Evolutionary conservation across 2,113 vertebrate genomes (phyloP).

Genomic region (Taxidea taxus): DNA sequence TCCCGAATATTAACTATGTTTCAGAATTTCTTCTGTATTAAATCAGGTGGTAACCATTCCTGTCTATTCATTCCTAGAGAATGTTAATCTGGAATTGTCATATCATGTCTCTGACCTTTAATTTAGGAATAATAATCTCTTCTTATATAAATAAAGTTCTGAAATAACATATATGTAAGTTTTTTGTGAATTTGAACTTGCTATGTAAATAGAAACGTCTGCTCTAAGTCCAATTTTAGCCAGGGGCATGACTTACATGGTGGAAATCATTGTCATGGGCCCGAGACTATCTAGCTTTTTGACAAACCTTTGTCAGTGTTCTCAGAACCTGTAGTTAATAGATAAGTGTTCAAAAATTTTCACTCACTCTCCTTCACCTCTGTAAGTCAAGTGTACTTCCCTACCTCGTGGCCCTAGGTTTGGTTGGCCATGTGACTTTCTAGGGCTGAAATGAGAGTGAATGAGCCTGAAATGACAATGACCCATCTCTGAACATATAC

Average conservation of each 20-base stretch:
- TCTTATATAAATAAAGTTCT: background rate
- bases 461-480: background rate
- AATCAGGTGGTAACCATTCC: background rate
- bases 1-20: background rate
- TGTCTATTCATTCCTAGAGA: background rate
- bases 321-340: background rate
- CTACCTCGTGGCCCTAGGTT: background rate
- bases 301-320: background rate
- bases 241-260: background rate
- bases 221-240: background rate
- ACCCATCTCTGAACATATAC: background rate
- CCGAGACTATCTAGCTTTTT: background rate
- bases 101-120: background rate
- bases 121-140: background rate
- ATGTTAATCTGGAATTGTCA: background rate
- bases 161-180: background rate
- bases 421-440: background rate
- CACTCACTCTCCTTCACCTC: background rate
- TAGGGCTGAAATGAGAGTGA: background rate
- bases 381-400: background rate
- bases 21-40: conserved; percentile 21
- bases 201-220: background rate
- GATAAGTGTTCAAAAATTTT: background rate
- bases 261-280: background rate
- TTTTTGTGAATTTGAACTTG: background rate